These are phyloP conservation scores for Siniperca knerii DNA, from an alignment of 2,113 vertebrate genomes.

Conservation along the genomic window DNA sequence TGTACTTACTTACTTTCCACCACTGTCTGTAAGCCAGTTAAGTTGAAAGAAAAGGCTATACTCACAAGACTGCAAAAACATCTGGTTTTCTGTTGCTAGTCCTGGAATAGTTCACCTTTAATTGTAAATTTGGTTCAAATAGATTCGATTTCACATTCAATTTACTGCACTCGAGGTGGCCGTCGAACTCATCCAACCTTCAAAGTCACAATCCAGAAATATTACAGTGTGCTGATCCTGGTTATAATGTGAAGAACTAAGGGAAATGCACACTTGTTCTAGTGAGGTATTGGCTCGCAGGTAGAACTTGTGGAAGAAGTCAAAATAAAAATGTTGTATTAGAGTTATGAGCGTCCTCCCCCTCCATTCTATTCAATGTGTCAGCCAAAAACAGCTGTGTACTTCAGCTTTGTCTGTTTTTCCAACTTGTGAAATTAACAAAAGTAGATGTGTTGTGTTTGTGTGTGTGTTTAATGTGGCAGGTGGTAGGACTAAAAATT, in stretches of 20 bases:
- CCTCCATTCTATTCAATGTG: not conserved
- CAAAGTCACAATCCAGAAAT: not conserved
- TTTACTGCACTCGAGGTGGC: conserved; percentile 18
- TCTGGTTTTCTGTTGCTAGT: conserved; percentile 2
- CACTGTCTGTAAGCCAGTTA: not conserved
- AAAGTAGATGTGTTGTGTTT: not conserved
- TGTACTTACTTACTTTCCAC: too few relatives aligned
- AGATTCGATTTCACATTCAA: conserved; percentile 31
- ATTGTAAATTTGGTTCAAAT: conserved; percentile 5
- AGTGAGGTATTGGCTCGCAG: not conserved
- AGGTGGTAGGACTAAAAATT: not conserved
- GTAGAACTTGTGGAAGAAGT: not conserved
- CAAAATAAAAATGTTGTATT: not conserved
- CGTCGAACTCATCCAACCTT: not conserved
- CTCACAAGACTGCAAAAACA: not conserved
- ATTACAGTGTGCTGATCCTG: not conserved
- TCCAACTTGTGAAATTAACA: not conserved
- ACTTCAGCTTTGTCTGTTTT: not conserved
- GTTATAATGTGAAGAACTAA: not conserved
- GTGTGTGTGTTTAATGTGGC: not conserved
- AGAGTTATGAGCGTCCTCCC: not conserved
- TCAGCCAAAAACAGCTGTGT: conserved; percentile 10
- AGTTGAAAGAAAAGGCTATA: not conserved
- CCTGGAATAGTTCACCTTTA: conserved; percentile 1
- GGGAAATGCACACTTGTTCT: not conserved